A percentile compares a stretch with the other conserved stretches of the same genome.
Conservation (phyloP, 2,888 invertebrate species). For the Beris chalybata region DNA sequence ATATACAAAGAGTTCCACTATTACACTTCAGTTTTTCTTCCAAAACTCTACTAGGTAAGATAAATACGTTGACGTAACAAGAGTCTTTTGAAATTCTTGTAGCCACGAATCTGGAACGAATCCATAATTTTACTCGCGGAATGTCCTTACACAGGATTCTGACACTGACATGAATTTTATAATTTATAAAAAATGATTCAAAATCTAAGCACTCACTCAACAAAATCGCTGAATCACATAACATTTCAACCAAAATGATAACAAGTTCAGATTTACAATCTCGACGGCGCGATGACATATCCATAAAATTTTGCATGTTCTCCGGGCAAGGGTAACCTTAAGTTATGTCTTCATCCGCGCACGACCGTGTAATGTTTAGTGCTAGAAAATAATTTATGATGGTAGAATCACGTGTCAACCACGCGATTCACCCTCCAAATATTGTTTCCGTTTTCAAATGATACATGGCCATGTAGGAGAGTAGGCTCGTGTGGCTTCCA, state of each 20-base stretch:
- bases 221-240: slow-evolving; percentile 24
- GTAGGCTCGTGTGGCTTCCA: neutral
- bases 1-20: no score
- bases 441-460: slow-evolving; percentile 46
- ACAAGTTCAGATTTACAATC: slow-evolving; percentile 30
- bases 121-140: no score
- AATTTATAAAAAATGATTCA: no score
- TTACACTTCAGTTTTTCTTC: no score
- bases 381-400: slow-evolving; percentile 51
- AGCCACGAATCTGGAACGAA: no score
- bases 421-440: slow-evolving; percentile 50
- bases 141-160: no score
- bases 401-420: slow-evolving; percentile 57
- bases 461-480: slow-evolving; percentile 40
- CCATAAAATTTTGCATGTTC: slow-evolving; percentile 13
- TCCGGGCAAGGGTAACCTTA: slow-evolving; percentile 7
- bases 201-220: neutral
- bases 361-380: slow-evolving; percentile 27
- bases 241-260: slow-evolving; percentile 25
- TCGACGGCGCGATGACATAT: slow-evolving; percentile 21
- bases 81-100: no score
- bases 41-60: no score
- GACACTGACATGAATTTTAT: no score
- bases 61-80: no score
- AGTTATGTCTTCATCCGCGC: slow-evolving; percentile 29